phyloP scores from a whole-genome alignment of 1,140 invertebrate genomes.

The Ceratosolen solmsi region DNA sequence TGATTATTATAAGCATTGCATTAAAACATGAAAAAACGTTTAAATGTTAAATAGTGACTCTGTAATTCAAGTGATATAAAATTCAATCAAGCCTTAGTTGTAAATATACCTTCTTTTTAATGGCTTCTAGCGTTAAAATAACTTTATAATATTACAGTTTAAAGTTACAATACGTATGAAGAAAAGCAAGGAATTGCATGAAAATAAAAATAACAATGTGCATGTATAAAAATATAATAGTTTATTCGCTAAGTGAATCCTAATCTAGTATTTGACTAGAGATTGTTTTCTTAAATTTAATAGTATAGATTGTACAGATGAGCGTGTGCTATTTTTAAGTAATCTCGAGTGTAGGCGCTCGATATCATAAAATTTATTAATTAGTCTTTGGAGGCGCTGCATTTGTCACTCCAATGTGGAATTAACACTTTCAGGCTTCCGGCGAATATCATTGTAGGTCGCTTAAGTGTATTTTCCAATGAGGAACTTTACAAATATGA shows the following conservation, averaged over 20 bases:
- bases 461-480: slow-evolving; percentile 6
- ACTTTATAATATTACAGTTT: too few species aligned
- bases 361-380: slow-evolving; percentile 58
- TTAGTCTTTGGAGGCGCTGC: slow-evolving; percentile 73
- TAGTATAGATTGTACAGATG: slow-evolving; percentile 59
- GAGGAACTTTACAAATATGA: slow-evolving; percentile 17
- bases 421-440: slow-evolving; percentile 71
- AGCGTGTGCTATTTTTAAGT: slow-evolving; percentile 57
- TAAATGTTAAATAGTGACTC: too few species aligned
- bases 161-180: background rate
- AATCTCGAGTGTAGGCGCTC: slow-evolving; percentile 51
- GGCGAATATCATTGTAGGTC: slow-evolving; percentile 55
- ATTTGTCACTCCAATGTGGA: slow-evolving; percentile 65
- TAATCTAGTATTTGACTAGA: slow-evolving; percentile 68
- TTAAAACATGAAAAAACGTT: too few species aligned
- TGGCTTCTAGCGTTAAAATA: too few species aligned
- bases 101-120: too few species aligned
- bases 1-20: too few species aligned
- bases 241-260: slow-evolving; percentile 57
- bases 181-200: background rate
- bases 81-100: too few species aligned
- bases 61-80: too few species aligned
- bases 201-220: slow-evolving; percentile 33
- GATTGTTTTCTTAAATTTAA: slow-evolving; percentile 61
- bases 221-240: slow-evolving; percentile 55